Evolutionary conservation across 2,888 invertebrate species (phyloP), one percentile per base, ranked within the genome.

Genomic region (Hesperia comma): DNA sequence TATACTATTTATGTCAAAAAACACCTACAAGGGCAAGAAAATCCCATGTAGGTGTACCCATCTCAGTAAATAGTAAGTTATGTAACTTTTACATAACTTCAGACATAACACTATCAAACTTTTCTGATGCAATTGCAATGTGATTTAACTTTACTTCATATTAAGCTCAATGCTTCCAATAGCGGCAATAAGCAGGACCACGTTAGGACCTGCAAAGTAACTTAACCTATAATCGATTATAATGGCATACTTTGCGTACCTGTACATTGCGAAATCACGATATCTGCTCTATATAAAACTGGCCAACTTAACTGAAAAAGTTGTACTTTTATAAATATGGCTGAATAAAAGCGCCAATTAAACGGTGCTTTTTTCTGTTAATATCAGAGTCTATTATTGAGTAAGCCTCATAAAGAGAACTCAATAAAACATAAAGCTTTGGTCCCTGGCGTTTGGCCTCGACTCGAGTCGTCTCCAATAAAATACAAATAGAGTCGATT

Each of bases 401-500:
- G 77, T 77, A 74, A 73, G 75, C 69, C 82, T 83, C 82, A 85
- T 87, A 86, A 87, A 87, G 85, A 80, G 79, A 83, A 83, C 79
- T 86, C 84, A 85, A 88, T 88, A 88, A 86, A 85, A 85, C 79
- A 82, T 84, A 83, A 84, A 84, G 86, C 86, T 80, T 83, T 79
- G 82, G 82, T 79, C 79, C 76, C 76, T 76, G 79, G 75, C 76
- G 78, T 79, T 80, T 79, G 81, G 79, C 76, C 79, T 76, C 77
- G 75, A 75, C 74, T 77, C 79, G 78, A 79, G 79, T 84, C 83
- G 80, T 76, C 79, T 82, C 82, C 90, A 88, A 90, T 91, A 90
- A 90, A 90, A 88, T 86, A 90, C 88, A 91, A 90, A 90, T 87
- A 88, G 83, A 84, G 73, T 77, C 88, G 87, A 90, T 91, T 90